These are phyloP conservation scores for Halesus radiatus DNA, from an alignment of 1,140 invertebrate genomes.

Conservation along the genomic window DNA sequence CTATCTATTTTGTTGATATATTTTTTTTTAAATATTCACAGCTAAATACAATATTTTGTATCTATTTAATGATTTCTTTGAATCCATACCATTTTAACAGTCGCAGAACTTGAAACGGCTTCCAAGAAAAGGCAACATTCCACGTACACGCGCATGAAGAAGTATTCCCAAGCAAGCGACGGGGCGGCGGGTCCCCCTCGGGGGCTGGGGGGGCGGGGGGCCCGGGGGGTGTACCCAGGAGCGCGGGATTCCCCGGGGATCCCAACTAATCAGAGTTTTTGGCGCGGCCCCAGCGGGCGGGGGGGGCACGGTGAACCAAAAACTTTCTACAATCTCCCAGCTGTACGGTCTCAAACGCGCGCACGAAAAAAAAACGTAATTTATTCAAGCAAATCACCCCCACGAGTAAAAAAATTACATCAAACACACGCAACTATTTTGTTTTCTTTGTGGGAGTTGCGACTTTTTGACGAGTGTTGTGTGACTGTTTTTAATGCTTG, in stretches of 20 bases:
- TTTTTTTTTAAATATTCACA: background rate
- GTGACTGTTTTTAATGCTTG: background rate
- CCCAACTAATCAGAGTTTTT: constrained; percentile 62
- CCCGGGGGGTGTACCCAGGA: constrained; percentile 55
- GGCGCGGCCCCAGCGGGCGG: constrained; percentile 58
- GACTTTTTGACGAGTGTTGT: background rate
- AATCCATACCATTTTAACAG: too few relatives aligned
- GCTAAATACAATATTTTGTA: background rate
- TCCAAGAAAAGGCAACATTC: constrained; percentile 13
- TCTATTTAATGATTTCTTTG: too few relatives aligned
- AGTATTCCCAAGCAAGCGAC: constrained; percentile 17
- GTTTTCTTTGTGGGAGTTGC: too few relatives aligned
- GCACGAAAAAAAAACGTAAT: background rate
- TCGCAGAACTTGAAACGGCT: too few relatives aligned
- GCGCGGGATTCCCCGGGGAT: constrained; percentile 59
- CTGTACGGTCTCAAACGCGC: background rate
- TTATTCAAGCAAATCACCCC: background rate
- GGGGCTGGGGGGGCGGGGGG: constrained; percentile 6
- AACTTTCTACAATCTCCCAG: constrained; percentile 35
- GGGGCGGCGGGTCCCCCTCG: background rate
- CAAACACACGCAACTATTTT: background rate
- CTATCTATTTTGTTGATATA: too few relatives aligned
- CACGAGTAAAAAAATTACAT: background rate
- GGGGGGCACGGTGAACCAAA: constrained; percentile 46
- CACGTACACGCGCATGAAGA: constrained; percentile 20